Evolutionary conservation across 2,113 vertebrate species (phyloP).

Genomic region (Charadrius vociferus): DNA sequence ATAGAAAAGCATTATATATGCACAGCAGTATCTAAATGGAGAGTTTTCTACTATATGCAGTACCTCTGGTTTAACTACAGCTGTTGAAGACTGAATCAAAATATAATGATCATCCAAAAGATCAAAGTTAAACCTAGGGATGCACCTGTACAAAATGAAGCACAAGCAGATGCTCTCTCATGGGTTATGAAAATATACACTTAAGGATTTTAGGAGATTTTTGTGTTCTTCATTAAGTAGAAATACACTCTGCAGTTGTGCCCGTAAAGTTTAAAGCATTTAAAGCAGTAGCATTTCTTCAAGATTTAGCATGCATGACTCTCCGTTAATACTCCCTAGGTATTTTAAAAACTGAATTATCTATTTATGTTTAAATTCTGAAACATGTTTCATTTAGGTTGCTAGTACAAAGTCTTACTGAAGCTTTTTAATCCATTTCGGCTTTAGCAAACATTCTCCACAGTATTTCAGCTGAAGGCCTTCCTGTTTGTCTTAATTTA

Average conservation of each 20-base stretch:
- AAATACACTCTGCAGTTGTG: neutral
- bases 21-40: neutral
- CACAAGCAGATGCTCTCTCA: neutral
- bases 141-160: neutral
- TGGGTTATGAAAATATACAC: neutral
- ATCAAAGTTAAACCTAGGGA: neutral
- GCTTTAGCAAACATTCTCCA: constrained; percentile 19
- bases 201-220: neutral
- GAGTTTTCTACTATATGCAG: neutral
- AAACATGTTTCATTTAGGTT: neutral
- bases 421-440: constrained; percentile 3
- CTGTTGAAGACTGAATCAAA: neutral
- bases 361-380: constrained; percentile 14
- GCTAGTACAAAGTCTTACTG: neutral
- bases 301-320: neutral
- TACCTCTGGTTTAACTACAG: neutral
- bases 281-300: neutral
- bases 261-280: neutral
- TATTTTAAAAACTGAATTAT: neutral
- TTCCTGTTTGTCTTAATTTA: constrained; percentile 40
- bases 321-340: neutral
- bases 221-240: neutral
- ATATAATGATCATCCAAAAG: neutral
- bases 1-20: neutral
- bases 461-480: constrained; percentile 1